These are phyloP conservation scores for Cheirogaleus medius DNA, from an alignment of 2,113 vertebrate genomes.

Conservation along the genomic window DNA sequence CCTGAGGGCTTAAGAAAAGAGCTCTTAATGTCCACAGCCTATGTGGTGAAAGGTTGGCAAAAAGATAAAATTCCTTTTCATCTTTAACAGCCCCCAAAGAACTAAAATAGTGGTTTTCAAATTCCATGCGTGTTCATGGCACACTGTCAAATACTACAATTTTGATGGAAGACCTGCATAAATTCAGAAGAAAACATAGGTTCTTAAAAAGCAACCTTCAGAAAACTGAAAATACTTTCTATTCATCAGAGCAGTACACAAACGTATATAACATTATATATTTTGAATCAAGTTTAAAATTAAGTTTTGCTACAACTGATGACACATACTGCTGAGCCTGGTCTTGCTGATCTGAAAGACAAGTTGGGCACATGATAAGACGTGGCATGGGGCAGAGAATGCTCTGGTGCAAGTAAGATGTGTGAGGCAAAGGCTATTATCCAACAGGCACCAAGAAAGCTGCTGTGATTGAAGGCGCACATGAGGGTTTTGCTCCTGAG, in stretches of 20 bases:
- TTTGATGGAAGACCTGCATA: not conserved
- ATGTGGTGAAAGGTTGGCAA: not conserved
- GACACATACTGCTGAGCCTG: no score
- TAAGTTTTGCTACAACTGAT: not conserved
- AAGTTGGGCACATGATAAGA: not conserved
- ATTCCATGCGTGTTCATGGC: not conserved
- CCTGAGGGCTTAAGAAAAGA: not conserved
- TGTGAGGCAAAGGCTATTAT: not conserved
- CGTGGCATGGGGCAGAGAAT: not conserved
- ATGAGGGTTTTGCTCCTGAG: not conserved
- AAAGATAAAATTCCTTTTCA: not conserved
- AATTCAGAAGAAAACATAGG: not conserved
- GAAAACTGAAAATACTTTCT: not conserved
- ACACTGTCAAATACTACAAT: not conserved
- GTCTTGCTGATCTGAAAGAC: not conserved
- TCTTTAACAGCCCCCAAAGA: not conserved
- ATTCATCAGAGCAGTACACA: not conserved
- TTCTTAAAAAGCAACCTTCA: not conserved
- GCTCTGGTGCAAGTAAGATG: not conserved
- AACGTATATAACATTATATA: not conserved
- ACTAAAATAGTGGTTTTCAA: not conserved
- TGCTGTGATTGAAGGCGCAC: not conserved
- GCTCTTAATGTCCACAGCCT: not conserved
- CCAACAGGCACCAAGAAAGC: not conserved
- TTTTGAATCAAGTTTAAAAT: not conserved